These are phyloP conservation scores for Pecten maximus DNA, from an alignment of 2,888 invertebrate species.

Conservation along the genomic window DNA sequence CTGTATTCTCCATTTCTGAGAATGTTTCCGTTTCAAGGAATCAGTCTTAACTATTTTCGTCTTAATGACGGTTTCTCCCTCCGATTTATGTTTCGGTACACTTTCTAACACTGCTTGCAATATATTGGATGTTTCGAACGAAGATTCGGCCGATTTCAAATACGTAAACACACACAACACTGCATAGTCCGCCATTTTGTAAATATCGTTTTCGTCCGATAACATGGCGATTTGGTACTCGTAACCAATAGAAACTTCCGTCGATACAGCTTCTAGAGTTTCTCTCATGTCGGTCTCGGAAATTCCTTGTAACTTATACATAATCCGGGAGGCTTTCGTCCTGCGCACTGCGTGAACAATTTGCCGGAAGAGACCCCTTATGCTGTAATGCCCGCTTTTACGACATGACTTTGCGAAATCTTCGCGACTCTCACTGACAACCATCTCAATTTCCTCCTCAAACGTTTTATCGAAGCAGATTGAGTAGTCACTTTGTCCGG, in stretches of 20 bases:
- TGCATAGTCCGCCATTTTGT: constrained; percentile 59
- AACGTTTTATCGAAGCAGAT: constrained; percentile 47
- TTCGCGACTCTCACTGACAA: constrained; percentile 55
- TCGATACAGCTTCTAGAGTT: constrained; percentile 55
- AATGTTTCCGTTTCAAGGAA: constrained; percentile 36
- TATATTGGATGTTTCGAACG: constrained; percentile 53
- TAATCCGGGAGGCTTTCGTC: constrained; percentile 59
- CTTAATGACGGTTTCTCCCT: constrained; percentile 35
- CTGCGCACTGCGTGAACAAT: constrained; percentile 57
- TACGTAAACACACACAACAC: constrained; percentile 60
- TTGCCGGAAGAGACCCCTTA: constrained; percentile 43
- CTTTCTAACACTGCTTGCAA: constrained; percentile 65
- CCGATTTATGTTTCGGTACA: constrained; percentile 38
- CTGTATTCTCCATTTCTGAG: constrained; percentile 43
- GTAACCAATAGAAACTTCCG: constrained; percentile 59
- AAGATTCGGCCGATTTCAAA: constrained; percentile 56
- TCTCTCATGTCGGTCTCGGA: constrained; percentile 54
- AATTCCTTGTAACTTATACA: constrained; percentile 58
- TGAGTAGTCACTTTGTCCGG: constrained; percentile 41
- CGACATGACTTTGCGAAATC: constrained; percentile 46
- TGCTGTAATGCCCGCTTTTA: constrained; percentile 50
- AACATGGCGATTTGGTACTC: constrained; percentile 66
- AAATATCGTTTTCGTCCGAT: constrained; percentile 56
- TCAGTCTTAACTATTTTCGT: constrained; percentile 46
- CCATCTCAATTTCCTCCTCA: constrained; percentile 64